These are phyloP conservation scores for Melanaphis sacchari DNA, from an alignment of 1,140 invertebrate species.

Conservation along the genomic window DNA sequence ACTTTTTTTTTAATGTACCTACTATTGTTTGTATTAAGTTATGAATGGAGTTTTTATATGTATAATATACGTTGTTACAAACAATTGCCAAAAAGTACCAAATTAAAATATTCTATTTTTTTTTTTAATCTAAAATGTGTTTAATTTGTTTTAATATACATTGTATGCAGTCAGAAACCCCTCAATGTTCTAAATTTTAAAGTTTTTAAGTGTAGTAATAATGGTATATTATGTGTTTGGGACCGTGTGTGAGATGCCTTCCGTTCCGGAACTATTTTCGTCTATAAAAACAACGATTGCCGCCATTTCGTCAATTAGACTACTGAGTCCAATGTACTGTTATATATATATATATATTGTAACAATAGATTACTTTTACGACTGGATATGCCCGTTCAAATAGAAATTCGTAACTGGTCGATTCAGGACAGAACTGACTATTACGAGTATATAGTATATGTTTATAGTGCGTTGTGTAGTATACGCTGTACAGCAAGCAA, in stretches of 20 bases:
- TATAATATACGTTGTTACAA: not conserved
- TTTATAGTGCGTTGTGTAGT: not conserved
- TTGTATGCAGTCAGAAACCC: not conserved
- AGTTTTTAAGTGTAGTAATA: not conserved
- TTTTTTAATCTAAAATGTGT: too few species aligned
- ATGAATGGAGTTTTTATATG: not conserved
- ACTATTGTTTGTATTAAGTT: not conserved
- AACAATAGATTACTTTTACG: constrained; percentile 14
- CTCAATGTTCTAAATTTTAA: not conserved
- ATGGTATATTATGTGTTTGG: not conserved
- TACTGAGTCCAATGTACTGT: not conserved
- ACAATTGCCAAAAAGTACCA: accelerated
- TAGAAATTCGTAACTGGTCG: not conserved
- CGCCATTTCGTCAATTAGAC: constrained; percentile 7
- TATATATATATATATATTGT: not conserved
- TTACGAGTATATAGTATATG: not conserved
- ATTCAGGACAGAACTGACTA: not conserved
- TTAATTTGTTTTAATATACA: not conserved
- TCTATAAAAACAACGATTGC: not conserved
- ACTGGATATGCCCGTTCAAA: not conserved
- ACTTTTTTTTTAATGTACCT: too few species aligned
- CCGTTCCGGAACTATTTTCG: constrained; percentile 8
- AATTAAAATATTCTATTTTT: not conserved
- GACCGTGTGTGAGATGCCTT: not conserved
- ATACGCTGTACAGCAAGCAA: not conserved